These are phyloP conservation scores for Coregonus suidteri DNA, from an alignment of 2,797 vertebrate genomes.

Conservation along the genomic window DNA sequence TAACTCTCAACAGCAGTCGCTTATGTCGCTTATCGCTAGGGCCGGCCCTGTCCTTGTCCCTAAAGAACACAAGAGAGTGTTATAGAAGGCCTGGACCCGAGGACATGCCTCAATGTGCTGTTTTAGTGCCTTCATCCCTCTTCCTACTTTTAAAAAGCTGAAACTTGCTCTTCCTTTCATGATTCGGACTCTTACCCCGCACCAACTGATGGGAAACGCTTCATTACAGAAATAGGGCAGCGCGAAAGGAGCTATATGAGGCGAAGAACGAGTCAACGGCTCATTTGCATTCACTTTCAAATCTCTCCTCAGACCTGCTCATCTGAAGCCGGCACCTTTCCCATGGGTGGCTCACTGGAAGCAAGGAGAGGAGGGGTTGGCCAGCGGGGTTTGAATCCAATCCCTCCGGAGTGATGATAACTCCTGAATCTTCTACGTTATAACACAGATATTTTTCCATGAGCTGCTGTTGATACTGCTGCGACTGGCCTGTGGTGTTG, in stretches of 20 bases:
- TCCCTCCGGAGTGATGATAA: neutral
- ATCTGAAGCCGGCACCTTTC: neutral
- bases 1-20: too few relatives aligned
- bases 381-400: neutral
- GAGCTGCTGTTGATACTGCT: neutral
- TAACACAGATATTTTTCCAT: neutral
- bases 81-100: neutral
- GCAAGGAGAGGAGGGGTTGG: neutral
- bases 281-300: constrained; percentile 1
- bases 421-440: neutral
- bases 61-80: neutral
- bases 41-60: neutral
- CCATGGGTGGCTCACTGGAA: neutral
- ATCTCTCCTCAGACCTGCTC: neutral
- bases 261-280: neutral
- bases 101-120: neutral
- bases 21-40: too few relatives aligned
- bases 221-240: constrained; percentile 2
- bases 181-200: constrained; percentile 6
- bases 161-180: neutral
- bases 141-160: neutral
- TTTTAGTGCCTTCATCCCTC: constrained; percentile 4
- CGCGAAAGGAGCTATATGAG: neutral
- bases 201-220: neutral
- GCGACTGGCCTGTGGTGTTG: neutral